Evolutionary conservation across 30 jellyfish, hydroid and myxozoan genomes (phyloP).

Genomic region (Nemopilema nomurai): DNA sequence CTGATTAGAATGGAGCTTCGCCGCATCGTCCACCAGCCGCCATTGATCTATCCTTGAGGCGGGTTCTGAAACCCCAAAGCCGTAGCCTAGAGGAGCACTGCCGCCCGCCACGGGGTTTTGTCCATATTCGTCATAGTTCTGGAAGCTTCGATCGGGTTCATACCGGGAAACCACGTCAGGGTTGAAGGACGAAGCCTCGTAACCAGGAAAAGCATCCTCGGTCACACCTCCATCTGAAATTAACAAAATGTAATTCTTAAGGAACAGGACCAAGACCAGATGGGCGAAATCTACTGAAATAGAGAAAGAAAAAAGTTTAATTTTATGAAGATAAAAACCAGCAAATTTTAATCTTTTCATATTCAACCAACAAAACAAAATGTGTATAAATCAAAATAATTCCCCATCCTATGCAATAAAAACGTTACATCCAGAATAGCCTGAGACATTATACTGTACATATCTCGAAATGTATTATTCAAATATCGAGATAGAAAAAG

Average conservation of each 20-base stretch:
- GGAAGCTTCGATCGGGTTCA: not conserved
- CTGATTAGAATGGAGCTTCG: not conserved
- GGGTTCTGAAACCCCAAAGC: conserved; percentile 19
- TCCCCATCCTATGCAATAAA: no score
- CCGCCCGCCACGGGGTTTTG: not conserved
- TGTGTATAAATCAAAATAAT: no score
- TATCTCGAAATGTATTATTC: no score
- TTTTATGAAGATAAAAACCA: no score
- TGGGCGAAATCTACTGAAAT: no score
- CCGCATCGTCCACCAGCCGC: conserved; percentile 19
- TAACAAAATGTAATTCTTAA: not conserved
- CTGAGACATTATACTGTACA: no score
- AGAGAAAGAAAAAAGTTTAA: no score
- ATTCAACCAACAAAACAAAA: no score
- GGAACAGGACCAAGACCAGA: not conserved
- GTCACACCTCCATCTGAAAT: conserved; percentile 13
- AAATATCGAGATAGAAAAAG: no score
- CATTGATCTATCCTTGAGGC: conserved; percentile 10
- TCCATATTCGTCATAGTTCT: not conserved
- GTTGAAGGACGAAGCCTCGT: not conserved
- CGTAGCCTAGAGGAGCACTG: conserved; percentile 26
- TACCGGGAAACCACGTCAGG: not conserved
- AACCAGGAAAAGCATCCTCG: conserved; percentile 2
- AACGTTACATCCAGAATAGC: no score
- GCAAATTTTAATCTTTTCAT: no score